These are phyloP conservation scores for Cephalopterus ornatus DNA, from an alignment of 2,113 vertebrate genomes.

Conservation along the genomic window DNA sequence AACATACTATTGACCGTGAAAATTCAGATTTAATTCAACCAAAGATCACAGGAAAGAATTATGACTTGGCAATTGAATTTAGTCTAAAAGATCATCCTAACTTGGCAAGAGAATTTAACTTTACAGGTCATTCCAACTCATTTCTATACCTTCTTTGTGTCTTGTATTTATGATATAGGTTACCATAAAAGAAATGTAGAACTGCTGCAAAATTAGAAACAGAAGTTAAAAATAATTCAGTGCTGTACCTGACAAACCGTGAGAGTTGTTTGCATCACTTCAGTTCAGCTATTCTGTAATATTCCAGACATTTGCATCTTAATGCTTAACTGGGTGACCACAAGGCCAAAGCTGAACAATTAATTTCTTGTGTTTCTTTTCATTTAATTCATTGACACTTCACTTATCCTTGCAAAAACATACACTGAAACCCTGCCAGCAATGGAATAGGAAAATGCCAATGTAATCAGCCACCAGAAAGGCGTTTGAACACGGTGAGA, in stretches of 20 bases:
- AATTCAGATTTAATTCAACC: neutral
- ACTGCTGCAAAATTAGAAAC: neutral
- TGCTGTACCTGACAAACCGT: neutral
- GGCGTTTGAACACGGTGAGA: neutral
- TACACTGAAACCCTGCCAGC: slow-evolving; percentile 28
- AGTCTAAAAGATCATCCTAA: neutral
- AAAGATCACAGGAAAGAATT: neutral
- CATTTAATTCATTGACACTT: slow-evolving; percentile 56
- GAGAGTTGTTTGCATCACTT: neutral
- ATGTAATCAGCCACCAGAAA: slow-evolving; percentile 35
- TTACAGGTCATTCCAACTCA: neutral
- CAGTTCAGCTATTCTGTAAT: neutral
- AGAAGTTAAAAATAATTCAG: slow-evolving; percentile 21
- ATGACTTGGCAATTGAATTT: neutral
- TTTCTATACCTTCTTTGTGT: neutral
- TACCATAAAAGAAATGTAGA: neutral
- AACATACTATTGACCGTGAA: neutral
- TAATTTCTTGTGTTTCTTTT: slow-evolving; percentile 32
- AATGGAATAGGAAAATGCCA: slow-evolving; percentile 30
- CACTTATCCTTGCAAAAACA: slow-evolving; percentile 41
- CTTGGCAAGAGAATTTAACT: neutral
- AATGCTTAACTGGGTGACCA: neutral
- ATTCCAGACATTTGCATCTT: neutral
- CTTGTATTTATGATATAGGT: neutral
- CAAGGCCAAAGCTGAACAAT: slow-evolving; percentile 6